Conservation (phyloP, 1,140 invertebrate species). For the Nixonia krombeini region DNA sequence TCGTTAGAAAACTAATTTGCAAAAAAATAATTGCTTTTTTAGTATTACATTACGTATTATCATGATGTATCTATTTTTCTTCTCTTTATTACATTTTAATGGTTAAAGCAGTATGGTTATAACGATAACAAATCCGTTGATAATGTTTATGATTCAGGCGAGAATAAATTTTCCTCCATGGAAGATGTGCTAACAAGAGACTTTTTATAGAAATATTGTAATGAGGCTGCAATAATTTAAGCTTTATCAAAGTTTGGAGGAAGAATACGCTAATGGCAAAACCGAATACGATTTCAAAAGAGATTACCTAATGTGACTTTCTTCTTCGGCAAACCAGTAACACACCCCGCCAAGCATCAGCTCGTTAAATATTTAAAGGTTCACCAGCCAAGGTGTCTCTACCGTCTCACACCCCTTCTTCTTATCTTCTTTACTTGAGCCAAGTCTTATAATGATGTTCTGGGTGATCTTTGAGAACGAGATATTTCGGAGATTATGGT, state of each 20-base stretch:
- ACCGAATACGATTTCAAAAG: conserved; percentile 68
- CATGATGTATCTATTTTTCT: too few relatives aligned
- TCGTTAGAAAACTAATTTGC: too few relatives aligned
- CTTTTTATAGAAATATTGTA: conserved; percentile 42
- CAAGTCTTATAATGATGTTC: conserved; percentile 60
- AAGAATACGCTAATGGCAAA: conserved; percentile 61
- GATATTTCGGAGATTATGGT: conserved; percentile 69
- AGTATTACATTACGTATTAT: too few relatives aligned
- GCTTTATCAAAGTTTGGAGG: conserved; percentile 59
- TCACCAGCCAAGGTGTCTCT: conserved; percentile 21
- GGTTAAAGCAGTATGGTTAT: too few relatives aligned
- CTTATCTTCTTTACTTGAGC: conserved; percentile 22
- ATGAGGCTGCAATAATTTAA: conserved; percentile 31
- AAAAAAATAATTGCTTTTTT: too few relatives aligned
- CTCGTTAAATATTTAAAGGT: conserved; percentile 70
- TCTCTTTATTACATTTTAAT: not conserved
- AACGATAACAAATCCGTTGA: too few relatives aligned
- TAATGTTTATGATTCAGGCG: too few relatives aligned
- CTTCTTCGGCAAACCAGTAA: conserved; percentile 35
- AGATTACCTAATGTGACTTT: conserved; percentile 65
- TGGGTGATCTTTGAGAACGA: conserved; percentile 62
- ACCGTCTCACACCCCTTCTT: conserved; percentile 13
- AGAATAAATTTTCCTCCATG: too few relatives aligned
- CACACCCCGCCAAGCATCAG: conserved; percentile 30
- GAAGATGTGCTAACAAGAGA: conserved; percentile 28